Base-by-base conservation (phyloP, 2,797 vertebrate species). In the Pygocentrus nattereri region DNA sequence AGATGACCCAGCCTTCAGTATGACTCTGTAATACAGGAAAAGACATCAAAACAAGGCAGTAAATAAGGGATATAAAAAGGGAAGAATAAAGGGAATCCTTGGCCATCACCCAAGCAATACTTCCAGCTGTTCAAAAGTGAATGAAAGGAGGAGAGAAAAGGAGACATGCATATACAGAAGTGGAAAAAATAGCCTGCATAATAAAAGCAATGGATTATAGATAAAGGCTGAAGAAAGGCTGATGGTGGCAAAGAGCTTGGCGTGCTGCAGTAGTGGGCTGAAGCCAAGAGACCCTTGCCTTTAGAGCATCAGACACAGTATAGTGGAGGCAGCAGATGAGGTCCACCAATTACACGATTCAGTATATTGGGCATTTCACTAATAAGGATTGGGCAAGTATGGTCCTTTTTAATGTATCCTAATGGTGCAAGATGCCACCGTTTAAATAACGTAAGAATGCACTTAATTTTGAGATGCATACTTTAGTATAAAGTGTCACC, bases 1-100 rank as follows among this genome's bases (percentile, higher is more conserved):
- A 80, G 58, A 71, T 65, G 56, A 58, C 47, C 58, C 44, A 52
- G 56, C 44, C 65, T 56, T 76, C 13, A 76, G 67, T 41, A 79
- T 56, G 41, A 34, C 52, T 49, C 23, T 56, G 10, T 44, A 64
- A 12, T 8, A 19, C 16, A 79, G 56, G 64, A 70, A 62, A 79
- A 62, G 18, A 65, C 62, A 65, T 65, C 62, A 65, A 38, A 65
- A 65, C 30, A 65, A 65, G 16, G 6, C 19, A 38, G 18, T 65
- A 65, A 65, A 65, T 65, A 65, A 65, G 30, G 8, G 31, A 65
- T 65, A 34, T 65, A 16, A 65, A 38, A 65, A 64, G 62, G 61
- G 27, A 38, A 38, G 31, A 65, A 65, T 34, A 65, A 65, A 65
- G 31, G 31, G 31, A 65, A 38, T 65, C 62, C 31, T 21, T 65